phyloP scores from a whole-genome alignment of 2,113 vertebrate species.

The Rallus limicola region DNA sequence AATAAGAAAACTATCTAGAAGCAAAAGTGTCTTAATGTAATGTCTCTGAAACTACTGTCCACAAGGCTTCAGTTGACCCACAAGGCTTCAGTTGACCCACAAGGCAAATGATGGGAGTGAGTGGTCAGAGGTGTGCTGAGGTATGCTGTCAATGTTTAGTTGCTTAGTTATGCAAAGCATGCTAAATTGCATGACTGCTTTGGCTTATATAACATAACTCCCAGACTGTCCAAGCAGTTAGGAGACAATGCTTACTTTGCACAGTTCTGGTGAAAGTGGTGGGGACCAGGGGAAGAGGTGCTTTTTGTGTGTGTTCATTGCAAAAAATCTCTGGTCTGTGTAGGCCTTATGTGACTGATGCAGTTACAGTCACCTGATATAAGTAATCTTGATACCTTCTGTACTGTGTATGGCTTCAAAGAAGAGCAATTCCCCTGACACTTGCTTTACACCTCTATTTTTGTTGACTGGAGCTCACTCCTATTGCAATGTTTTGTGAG shows the following conservation, averaged over 20 bases:
- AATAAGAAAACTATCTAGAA: not conserved
- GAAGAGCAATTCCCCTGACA: not conserved
- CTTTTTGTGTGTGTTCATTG: not conserved
- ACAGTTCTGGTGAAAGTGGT: not conserved
- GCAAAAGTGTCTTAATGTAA: not conserved
- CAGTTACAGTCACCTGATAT: not conserved
- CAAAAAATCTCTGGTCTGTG: not conserved
- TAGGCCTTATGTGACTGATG: not conserved
- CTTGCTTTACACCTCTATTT: not conserved
- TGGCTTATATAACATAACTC: not conserved
- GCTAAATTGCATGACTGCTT: slow-evolving; percentile 3
- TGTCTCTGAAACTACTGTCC: not conserved
- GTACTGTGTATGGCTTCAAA: not conserved
- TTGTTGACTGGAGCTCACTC: not conserved
- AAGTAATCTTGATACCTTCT: not conserved
- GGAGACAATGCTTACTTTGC: not conserved
- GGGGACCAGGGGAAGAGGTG: not conserved
- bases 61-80: not conserved
- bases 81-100: not conserved
- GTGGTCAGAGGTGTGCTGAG: slow-evolving; percentile 7
- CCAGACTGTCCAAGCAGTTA: not conserved
- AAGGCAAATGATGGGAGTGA: not conserved
- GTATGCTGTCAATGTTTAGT: not conserved
- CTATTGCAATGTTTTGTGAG: not conserved
- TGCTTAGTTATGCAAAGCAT: slow-evolving; percentile 3